Conservation (phyloP, 2,888 invertebrate genomes). For the Chirona hameri region DNA sequence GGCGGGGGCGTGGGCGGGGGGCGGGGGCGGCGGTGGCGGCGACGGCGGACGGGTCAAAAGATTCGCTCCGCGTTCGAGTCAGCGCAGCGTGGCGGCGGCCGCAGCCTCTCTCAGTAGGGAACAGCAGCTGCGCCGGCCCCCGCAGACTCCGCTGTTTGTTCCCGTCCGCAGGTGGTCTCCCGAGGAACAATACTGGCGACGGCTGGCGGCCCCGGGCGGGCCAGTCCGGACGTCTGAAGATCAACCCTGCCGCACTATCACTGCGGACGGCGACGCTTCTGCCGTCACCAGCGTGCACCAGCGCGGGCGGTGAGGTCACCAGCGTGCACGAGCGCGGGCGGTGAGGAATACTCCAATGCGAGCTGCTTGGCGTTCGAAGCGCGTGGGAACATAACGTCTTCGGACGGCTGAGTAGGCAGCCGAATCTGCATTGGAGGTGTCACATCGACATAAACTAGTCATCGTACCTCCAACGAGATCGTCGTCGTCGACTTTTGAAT, state of each 20-base stretch:
- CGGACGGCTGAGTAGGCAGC: neutral
- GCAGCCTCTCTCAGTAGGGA: neutral
- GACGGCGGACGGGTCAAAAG: neutral
- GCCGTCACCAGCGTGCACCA: no score
- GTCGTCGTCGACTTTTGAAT: neutral
- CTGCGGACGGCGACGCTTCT: no score
- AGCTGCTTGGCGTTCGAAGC: neutral
- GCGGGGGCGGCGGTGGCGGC: neutral
- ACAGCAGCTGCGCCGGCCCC: neutral
- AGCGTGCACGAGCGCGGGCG: no score
- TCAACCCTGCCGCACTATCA: no score
- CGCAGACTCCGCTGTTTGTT: neutral
- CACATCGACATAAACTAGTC: neutral
- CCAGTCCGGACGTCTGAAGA: no score
- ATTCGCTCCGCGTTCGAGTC: neutral
- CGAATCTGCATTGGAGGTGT: neutral
- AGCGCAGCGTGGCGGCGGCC: neutral
- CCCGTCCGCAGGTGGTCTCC: neutral
- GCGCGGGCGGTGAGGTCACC: no score
- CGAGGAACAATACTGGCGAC: neutral
- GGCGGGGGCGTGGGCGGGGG: neutral
- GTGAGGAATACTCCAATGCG: no score
- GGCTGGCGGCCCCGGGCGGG: neutral
- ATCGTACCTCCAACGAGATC: neutral
- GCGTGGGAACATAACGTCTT: neutral